Base-by-base conservation (phyloP, 1,140 invertebrate species). In the Oryctes rhinoceros region DNA sequence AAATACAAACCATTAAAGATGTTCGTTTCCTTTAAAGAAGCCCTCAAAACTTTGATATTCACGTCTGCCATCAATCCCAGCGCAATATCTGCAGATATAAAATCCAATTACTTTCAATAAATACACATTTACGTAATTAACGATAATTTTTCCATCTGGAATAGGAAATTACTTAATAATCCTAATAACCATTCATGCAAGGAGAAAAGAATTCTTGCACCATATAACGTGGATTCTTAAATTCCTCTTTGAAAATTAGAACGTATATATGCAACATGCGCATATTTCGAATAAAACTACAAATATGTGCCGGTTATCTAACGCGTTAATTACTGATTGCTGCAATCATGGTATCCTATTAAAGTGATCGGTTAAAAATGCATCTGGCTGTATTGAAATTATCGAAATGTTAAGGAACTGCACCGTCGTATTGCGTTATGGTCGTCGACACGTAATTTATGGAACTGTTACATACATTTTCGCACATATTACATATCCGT, bases 1-100 rank as follows among this genome's bases (percentile, higher is more conserved):
- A 59, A 59, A 59, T 59, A 59, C n/a, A 59, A 59, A 59, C 53
- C 6, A 44, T 44, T 44, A 59, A n/a, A 59, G 53, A 59, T n/a
- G 18, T 59, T 59, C 39, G 39, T 44, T 44, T 44, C 9, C 39
- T 44, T 44, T 44, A 7, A 5, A 10, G 39, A 44, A 44, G 5
- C 39, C 39, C 5, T 44, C 5, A 44, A 10, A 44, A 44, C 39
- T 44, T 44, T 44, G 39, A 44, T 5, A 44, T 44, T 44, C 1
- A 44, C 5, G 24, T 30, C 24, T 44, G 39, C 3, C 9, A 3
- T 44, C 39, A 44, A 44, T 44, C 5, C 1, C 39, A 44, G 3
- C 9, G 9, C 1, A 7, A 44, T 44, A 1, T 44, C 1, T 44
- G 39, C 9, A 44, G 15, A 59, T 53, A 0, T 53, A 0, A 13